Evolutionary conservation across 2,797 vertebrate genomes (phyloP).

Genomic region (Sylvilagus floridanus): DNA sequence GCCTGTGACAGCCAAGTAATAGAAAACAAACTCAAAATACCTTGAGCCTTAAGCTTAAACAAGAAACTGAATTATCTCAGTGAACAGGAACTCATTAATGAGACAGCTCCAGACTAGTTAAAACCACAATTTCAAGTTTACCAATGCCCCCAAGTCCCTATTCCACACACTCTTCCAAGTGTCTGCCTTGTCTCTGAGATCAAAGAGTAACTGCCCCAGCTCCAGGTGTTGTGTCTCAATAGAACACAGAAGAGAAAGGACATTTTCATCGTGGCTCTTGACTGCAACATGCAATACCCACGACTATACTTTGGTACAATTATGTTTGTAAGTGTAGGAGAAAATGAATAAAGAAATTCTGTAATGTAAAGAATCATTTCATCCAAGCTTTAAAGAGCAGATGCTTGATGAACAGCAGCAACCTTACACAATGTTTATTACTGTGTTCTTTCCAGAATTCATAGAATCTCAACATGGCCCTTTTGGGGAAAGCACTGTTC

Average conservation of each 20-base stretch:
- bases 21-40: constrained; percentile 50
- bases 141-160: not conserved
- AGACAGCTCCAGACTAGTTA: not conserved
- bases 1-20: not conserved
- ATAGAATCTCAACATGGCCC: not conserved
- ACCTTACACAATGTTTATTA: not conserved
- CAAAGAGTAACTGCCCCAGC: not conserved
- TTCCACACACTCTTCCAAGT: not conserved
- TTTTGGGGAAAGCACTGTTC: not conserved
- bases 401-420: not conserved
- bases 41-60: not conserved
- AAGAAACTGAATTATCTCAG: not conserved
- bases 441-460: not conserved
- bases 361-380: not conserved
- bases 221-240: not conserved
- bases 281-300: not conserved
- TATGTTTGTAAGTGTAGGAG: not conserved
- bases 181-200: not conserved
- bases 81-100: not conserved
- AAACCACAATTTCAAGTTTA: not conserved
- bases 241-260: not conserved
- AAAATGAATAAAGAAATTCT: constrained; percentile 28
- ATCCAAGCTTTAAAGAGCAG: not conserved
- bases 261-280: not conserved
- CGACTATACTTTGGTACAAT: not conserved